Base-by-base conservation (phyloP, 2,888 invertebrate genomes). In the Xanthia icteritia region DNA sequence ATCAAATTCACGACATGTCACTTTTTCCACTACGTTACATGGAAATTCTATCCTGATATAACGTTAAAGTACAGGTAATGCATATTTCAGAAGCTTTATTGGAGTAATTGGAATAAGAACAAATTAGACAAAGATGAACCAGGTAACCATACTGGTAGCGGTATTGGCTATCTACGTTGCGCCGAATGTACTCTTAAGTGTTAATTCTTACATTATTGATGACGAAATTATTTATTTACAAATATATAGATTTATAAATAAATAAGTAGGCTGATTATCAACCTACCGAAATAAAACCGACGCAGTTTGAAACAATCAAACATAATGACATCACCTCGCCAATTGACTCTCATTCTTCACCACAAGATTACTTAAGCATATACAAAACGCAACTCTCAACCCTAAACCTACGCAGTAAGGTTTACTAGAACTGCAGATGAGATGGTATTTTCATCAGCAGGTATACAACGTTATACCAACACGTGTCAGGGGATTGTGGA, bases 301-400 rank as follows among this genome's bases (percentile, higher is more conserved):
- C 67, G 31, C 65, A 71, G 65, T 76, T 42, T 68, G 23, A 67
- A 68, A 85, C 74, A 72, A 76, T 82, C 73, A 80, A 65, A 86
- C 73, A 69, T 73, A 84, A 76, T 89, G 89, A 91, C 80, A 88
- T 90, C 91, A 92, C 88, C 87, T 81, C 77, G 23, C 61, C 91
- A 92, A 91, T 93, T 93, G 92, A 91, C 91, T 91, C 89, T 81
- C 66, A 87, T 92, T 89, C 75, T 61, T 51, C 70, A 68, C 45
- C 23, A 77, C 81, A 63, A 74, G 13, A 11, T 60, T 71, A 65
- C 1, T 20, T 39, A 63, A 13, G 36, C 67, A 69, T 20, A 36
- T 67, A 1, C 8, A 6, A 45, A 68, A 77, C 5, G 6, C 73
- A 2, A 88, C 42, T 82, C 71, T 84, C n/a, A 79, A 73, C 84